phyloP scores from a whole-genome alignment of 2,113 vertebrate genomes.

The Meleagris gallopavo region DNA sequence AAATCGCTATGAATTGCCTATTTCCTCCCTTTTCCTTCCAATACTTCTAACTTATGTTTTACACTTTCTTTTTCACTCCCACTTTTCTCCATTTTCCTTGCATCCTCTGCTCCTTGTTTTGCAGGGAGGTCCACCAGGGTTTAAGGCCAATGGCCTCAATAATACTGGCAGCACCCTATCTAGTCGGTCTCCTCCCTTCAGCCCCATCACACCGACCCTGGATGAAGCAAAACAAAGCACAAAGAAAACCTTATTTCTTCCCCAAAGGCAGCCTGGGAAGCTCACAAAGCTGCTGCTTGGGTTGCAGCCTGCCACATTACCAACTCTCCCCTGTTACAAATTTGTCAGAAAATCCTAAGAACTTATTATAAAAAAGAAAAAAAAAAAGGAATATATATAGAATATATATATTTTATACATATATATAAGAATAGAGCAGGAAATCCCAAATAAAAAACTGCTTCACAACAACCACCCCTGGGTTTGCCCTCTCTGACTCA shows the following conservation, averaged over 20 bases:
- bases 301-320: background rate
- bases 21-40: background rate
- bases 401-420: too few relatives aligned
- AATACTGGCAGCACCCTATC: background rate
- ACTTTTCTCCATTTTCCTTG: background rate
- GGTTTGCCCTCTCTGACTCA: background rate
- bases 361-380: background rate
- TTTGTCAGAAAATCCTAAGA: background rate
- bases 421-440: background rate
- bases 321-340: accelerated
- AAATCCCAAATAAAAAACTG: background rate
- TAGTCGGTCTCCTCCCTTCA: background rate
- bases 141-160: background rate
- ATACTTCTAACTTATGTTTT: background rate
- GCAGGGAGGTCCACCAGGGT: background rate
- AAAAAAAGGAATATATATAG: too few relatives aligned
- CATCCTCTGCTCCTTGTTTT: background rate
- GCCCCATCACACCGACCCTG: background rate
- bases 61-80: too few relatives aligned
- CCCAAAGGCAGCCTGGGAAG: background rate
- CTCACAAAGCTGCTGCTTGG: background rate
- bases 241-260: background rate
- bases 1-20: accelerated
- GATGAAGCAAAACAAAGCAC: background rate
- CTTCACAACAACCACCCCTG: background rate